phyloP scores from a whole-genome alignment of 2,888 invertebrate species.

The Blera fallax region DNA sequence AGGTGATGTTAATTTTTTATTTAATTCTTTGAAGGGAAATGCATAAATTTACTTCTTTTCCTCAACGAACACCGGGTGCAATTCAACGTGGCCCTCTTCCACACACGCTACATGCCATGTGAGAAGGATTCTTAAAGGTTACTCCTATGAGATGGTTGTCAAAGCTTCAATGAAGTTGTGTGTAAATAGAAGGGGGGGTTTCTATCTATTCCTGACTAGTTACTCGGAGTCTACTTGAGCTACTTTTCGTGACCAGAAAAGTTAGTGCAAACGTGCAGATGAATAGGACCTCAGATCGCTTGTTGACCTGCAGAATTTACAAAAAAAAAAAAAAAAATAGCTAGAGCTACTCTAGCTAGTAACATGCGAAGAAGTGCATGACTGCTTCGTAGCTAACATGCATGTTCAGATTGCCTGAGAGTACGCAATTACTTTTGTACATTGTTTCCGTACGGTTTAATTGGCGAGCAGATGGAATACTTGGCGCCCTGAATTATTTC shows the following conservation, averaged over 20 bases:
- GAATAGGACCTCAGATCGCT: neutral
- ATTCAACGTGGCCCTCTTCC: neutral
- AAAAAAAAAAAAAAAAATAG: slow-evolving; percentile 11
- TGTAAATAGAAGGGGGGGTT: neutral
- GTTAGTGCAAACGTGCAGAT: slow-evolving; percentile 19
- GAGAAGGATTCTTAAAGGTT: neutral
- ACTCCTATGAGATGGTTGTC: slow-evolving; percentile 11
- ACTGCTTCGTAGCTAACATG: slow-evolving; percentile 24
- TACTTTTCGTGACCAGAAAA: slow-evolving; percentile 23
- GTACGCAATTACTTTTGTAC: slow-evolving; percentile 60
- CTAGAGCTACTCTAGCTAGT: no score
- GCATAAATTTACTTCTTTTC: neutral
- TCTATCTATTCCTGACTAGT: neutral
- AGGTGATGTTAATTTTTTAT: neutral
- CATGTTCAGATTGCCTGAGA: slow-evolving; percentile 55
- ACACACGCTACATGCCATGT: slow-evolving; percentile 31
- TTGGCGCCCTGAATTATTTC: slow-evolving; percentile 27
- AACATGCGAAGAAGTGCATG: slow-evolving; percentile 12
- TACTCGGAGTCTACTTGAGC: neutral
- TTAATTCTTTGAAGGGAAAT: neutral
- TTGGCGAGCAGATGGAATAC: slow-evolving; percentile 52
- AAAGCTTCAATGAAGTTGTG: slow-evolving; percentile 2
- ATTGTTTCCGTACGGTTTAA: slow-evolving; percentile 62
- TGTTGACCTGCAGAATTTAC: slow-evolving; percentile 48
- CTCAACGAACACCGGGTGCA: neutral